Base-by-base conservation (phyloP, 2,888 invertebrate species). In the Eledona agricola region DNA sequence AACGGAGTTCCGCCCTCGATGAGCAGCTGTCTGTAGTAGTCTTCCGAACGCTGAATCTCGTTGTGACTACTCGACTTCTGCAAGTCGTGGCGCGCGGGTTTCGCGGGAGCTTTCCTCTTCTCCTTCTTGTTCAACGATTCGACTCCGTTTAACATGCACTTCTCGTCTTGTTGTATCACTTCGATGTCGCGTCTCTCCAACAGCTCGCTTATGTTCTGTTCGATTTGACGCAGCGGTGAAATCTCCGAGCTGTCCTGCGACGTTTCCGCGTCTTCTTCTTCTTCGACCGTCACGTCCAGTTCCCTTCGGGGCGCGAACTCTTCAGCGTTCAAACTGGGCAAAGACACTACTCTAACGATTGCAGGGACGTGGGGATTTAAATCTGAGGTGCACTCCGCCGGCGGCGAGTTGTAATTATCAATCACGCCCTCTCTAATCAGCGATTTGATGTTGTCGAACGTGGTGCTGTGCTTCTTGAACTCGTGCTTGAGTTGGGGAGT, bases 361-460 rank as follows among this genome's bases (percentile, higher is more conserved):
- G 86, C 84, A 1, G 84, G 80, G 51, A 83, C 28, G 29, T 49
- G 81, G 3, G 83, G 81, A 19, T 80, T 73, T 63, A 88, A 80
- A 63, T 87, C 86, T 23, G 80, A 79, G 7, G 86, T 84, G 63
- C 82, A 79, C 73, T 83, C 83, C 59, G 77, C 79, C 56, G 79
- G 80, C 58, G 82, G 82, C 46, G 75, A 75, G 15, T 78, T 77
- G 25, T 80, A 74, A 65, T 80, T 80, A 58, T 83, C 83, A 7
- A 86, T 80, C 58, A 85, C 82, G 11, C 86, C 87, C 71, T 89
- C 88, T 65, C 84, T 84, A 57, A 89, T 82, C 59, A 89, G 75
- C 23, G 87, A 87, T 70, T 86, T 85, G 64, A 89, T 86, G 70
- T 88, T 88, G 78, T 89, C 88, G 72, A 89, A 89, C 4, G 88